Evolutionary conservation across 2,113 vertebrate species (phyloP).

Genomic region (Apeltes quadracus): DNA sequence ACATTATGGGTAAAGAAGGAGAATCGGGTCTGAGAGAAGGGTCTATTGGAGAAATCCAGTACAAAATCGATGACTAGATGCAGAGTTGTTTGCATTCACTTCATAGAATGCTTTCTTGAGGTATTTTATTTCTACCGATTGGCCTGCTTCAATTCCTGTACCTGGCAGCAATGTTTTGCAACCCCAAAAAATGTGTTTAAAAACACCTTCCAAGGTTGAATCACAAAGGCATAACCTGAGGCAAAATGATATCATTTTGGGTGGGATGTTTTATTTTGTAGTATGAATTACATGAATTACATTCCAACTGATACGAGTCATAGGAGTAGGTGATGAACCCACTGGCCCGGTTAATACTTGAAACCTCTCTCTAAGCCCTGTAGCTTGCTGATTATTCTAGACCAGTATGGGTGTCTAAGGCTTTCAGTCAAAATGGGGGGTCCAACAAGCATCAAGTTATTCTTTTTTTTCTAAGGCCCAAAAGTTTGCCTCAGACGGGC

Average conservation of each 20-base stretch:
- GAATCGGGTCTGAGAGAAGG: background rate
- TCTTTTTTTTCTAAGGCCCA: too few relatives aligned
- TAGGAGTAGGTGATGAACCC: background rate
- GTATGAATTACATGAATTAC: background rate
- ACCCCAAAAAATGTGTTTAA: background rate
- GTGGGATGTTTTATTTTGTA: background rate
- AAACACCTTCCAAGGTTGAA: background rate
- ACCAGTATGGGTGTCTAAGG: background rate
- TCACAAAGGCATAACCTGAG: background rate
- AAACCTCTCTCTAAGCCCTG: background rate
- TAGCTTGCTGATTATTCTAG: background rate
- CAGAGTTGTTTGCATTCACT: conserved; percentile 4
- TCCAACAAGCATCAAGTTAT: background rate
- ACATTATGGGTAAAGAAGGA: conserved; percentile 22
- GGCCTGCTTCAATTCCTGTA: background rate
- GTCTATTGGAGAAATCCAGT: background rate
- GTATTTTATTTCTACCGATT: background rate
- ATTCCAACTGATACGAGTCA: background rate
- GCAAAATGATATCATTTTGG: background rate
- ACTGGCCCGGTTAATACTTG: background rate
- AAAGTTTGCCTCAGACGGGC: too few relatives aligned
- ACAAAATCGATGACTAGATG: background rate
- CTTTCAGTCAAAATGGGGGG: background rate
- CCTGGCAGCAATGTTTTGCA: background rate
- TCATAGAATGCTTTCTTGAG: conserved; percentile 1